Base-by-base conservation (phyloP, 2,797 vertebrate species). In the Macropodus opercularis region DNA sequence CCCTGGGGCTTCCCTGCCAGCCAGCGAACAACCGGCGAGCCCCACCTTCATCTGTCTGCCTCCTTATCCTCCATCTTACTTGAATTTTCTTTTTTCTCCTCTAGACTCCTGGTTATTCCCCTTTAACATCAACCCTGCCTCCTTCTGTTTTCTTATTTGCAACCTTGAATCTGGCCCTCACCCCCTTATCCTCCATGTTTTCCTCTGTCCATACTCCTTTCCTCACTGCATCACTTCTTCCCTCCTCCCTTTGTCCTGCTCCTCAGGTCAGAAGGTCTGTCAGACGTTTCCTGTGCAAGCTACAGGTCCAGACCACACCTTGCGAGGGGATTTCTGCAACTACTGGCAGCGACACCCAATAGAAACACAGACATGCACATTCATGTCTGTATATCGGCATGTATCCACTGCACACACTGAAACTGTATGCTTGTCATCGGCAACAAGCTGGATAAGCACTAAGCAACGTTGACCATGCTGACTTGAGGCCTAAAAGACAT, bases 181-280 rank as follows among this genome's bases (percentile, higher is more conserved):
- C 34, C 41, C 43, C 21, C 22, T 36, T 62, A 71, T 77, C 26
- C 57, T 72, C 68, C 34, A 5, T 8, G 59, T 60, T 72, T 77
- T 63, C 52, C 64, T 73, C 44, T 21, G 42, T 72, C 75, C 65
- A 68, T 51, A 76, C 74, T 86, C 69, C 60, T 76, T 75, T 77
- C 64, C 79, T 71, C 59, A 75, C 48, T 48, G 58, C 63, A 68
- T 79, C 67, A 65, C 67, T 77, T 69, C 73, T 80, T 80, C 76
- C 77, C 75, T 74, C 74, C 75, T 69, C 69, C 61, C 76, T 85
- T 81, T 78, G 77, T 85, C 75, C 68, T 24, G 9, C 67, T 14
- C 80, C 86, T 69, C 48, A 90, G 94, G 89, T 90, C 93, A 94
- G 87, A 67, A 72, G 83, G 69, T 88, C 86, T 82, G 87, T 84